Evolutionary conservation across 2,113 vertebrate species (phyloP), one percentile per base, ranked within the genome.

Genomic region (Heliornis fulica): DNA sequence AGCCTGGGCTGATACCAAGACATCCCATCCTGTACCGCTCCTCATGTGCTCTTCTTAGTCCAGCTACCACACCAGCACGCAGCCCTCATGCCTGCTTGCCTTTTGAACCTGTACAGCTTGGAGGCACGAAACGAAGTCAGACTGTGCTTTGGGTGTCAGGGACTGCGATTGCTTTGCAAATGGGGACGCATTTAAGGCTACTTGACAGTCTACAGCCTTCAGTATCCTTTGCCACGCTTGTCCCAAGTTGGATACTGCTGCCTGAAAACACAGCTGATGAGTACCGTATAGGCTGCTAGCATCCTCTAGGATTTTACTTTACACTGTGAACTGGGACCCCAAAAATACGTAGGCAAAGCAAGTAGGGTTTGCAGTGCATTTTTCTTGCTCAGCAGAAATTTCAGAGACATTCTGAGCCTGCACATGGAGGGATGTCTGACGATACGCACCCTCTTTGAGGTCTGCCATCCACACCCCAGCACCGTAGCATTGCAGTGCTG

Each of bases 371-470:
- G 68, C 45, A 65, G 50, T 56, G 68, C 7, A 1, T 74, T 87
- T 87, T 74, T 79, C 77, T 82, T 77, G 36, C 87, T 91, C 69
- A 18, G 54, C 77, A 75, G 56, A 63, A 87, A 31, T 14, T 17
- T 65, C 77, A 69, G 1, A 10, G 45, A 50, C 75, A 20, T n/a
- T n/a, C n/a, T n/a, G n/a, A 36, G 65, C 51, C 74, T 79, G 78
- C n/a, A 1, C 3, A 0, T 2, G 12, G 51, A 60, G 36, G 53
- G 21, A 40, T 36, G 61, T 22, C 76, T 1, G 1, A 28, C 2
- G 2, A 5, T 36, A 70, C 1, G 2, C 36, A 28, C 23, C 18
- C 26, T 80, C 68, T 72, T 56, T 63, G 69, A 69, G 11, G 29
- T 76, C 82, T 41, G 71, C 50, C 61, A 38, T 46, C 43, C 31